These are phyloP conservation scores for Tauraco hartlaubi DNA, from an alignment of 2,797 vertebrate genomes.

Conservation along the genomic window DNA sequence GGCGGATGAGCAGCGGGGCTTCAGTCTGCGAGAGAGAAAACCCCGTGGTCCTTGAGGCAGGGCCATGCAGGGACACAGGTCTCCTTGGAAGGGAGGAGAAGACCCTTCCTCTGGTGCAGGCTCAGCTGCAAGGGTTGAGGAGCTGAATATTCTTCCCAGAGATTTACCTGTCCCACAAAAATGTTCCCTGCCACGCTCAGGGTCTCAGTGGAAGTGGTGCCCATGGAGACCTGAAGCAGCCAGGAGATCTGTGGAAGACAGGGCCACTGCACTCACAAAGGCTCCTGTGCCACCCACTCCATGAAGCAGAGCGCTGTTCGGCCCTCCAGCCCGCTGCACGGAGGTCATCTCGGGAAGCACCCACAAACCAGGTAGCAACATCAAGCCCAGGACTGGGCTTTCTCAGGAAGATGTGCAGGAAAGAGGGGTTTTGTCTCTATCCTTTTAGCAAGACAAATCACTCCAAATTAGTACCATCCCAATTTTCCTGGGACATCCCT, in stretches of 20 bases:
- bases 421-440: neutral
- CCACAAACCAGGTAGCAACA: neutral
- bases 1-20: conserved; percentile 92
- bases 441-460: neutral
- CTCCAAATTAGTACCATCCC: neutral
- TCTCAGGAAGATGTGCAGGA: neutral
- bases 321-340: neutral
- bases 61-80: neutral
- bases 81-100: neutral
- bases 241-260: conserved; percentile 89
- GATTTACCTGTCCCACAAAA: conserved; percentile 94
- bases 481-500: neutral
- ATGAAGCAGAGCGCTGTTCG: neutral
- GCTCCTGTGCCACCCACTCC: neutral
- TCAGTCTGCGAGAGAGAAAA: conserved; percentile 84
- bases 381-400: neutral
- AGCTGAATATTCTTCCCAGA: neutral
- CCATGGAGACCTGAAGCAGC: conserved; percentile 94
- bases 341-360: neutral
- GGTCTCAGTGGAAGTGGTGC: conserved; percentile 92
- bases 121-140: neutral
- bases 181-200: conserved; percentile 96
- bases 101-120: neutral
- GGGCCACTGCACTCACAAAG: neutral
- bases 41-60: neutral